These are phyloP conservation scores for Eristalis intricaria DNA, from an alignment of 2,888 invertebrate species.

Conservation along the genomic window DNA sequence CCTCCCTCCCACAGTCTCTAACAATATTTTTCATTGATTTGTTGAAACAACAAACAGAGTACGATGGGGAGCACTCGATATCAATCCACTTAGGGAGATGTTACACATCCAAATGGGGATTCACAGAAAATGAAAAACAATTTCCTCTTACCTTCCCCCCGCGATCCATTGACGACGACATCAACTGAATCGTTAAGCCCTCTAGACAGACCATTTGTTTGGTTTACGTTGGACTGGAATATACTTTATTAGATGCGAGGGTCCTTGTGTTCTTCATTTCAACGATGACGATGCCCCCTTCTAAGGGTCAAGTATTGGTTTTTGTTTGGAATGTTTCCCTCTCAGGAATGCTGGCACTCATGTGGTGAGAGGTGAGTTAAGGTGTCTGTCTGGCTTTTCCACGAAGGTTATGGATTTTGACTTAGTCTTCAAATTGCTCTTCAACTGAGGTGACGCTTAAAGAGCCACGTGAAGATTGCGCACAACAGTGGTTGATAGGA, in stretches of 20 bases:
- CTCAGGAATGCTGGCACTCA: not conserved
- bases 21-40: constrained; percentile 6
- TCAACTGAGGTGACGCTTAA: too few species aligned
- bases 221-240: not conserved
- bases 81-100: constrained; percentile 1
- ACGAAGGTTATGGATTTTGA: too few species aligned
- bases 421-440: too few species aligned
- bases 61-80: not conserved
- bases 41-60: not conserved
- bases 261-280: not conserved
- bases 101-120: not conserved
- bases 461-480: too few species aligned
- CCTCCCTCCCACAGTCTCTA: not conserved
- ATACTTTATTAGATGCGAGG: not conserved
- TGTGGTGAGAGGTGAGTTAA: not conserved
- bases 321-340: not conserved
- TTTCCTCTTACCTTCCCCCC: not conserved
- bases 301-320: not conserved
- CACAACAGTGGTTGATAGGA: too few species aligned
- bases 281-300: not conserved
- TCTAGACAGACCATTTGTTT: constrained; percentile 15
- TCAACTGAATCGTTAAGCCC: not conserved
- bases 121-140: not conserved
- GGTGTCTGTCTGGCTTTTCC: not conserved
- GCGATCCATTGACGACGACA: not conserved